Base-by-base conservation (phyloP, 2,113 vertebrate species). In the Planiliza haematocheilus region DNA sequence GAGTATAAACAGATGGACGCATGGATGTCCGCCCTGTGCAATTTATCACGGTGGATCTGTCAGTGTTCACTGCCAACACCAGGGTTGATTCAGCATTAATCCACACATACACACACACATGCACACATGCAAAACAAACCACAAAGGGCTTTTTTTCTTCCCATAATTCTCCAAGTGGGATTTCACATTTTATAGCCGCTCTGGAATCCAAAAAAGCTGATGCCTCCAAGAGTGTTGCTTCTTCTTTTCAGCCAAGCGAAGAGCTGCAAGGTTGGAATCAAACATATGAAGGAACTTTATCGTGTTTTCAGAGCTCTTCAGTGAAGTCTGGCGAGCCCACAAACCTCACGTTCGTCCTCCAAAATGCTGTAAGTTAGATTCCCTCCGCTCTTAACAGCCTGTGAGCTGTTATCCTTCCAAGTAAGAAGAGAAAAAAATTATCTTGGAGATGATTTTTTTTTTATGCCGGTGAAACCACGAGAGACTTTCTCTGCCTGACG, bases 1-100 rank as follows among this genome's bases (percentile, higher is more conserved):
- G 77, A 81, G 82, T 63, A 53, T 60, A 75, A 76, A 82, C 79
- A 79, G 75, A 81, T 81, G 71, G 55, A 57, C 52, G 37, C 36
- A 46, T 79, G 77, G 82, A 81, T 4, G 34, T 24, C 48, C 57
- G 74, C 71, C 70, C 17, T 50, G 64, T 12, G 10, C 20, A 62
- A 74, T 81, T 85, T 85, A 87, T 48, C 61, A 55, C 48, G 7
- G 37, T 18, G 49, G 53, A 50, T 63, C 60, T 77, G 62, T 84
- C 43, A 16, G 20, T 12, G 21, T 77, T 74, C 65, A 21, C 52
- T 74, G 74, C 52, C 79, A 81, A 75, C 62, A 10, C 11, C 48
- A 65, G 38, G 48, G 16, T 79, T 81, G 53, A 77, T 72, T 84
- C 57, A 78, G 58, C 34, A 42, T 79, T 46, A 74, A 68, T 34